Percentiles rank a stretch among this genome's conserved stretches.
Evolutionary conservation across 2,113 vertebrate genomes (phyloP).

Genomic region (Sylvilagus bachmani): DNA sequence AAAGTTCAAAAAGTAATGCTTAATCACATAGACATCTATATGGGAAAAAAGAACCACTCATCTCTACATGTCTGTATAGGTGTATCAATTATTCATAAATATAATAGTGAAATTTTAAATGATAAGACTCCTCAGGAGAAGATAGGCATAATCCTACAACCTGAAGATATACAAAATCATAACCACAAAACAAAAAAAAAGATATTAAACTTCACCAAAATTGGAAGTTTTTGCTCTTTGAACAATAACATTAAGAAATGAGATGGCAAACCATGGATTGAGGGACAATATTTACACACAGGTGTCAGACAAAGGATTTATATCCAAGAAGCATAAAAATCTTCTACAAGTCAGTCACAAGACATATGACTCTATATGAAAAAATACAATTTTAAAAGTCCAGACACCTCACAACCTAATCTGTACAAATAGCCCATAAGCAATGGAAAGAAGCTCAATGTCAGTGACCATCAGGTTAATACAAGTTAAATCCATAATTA

Average conservation of each 20-base stretch:
- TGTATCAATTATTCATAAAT: conserved; percentile 7
- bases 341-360: background rate
- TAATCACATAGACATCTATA: background rate
- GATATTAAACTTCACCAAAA: conserved; percentile 2
- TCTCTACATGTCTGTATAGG: background rate
- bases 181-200: background rate
- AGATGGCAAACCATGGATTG: background rate
- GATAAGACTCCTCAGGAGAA: background rate
- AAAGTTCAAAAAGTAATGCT: conserved; percentile 21
- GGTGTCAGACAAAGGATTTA: background rate
- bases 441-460: background rate
- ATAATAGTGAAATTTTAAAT: background rate
- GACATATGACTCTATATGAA: background rate
- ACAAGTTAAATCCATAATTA: background rate
- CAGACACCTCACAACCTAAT: background rate
- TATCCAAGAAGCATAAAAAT: background rate
- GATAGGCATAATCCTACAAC: background rate
- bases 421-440: background rate
- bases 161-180: background rate
- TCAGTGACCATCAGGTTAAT: background rate
- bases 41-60: background rate
- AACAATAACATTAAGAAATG: conserved; percentile 6
- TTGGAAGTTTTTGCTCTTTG: background rate
- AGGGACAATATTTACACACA: background rate
- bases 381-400: background rate